phyloP scores from a whole-genome alignment of 2,113 vertebrate genomes.

The Aptenodytes patagonicus region DNA sequence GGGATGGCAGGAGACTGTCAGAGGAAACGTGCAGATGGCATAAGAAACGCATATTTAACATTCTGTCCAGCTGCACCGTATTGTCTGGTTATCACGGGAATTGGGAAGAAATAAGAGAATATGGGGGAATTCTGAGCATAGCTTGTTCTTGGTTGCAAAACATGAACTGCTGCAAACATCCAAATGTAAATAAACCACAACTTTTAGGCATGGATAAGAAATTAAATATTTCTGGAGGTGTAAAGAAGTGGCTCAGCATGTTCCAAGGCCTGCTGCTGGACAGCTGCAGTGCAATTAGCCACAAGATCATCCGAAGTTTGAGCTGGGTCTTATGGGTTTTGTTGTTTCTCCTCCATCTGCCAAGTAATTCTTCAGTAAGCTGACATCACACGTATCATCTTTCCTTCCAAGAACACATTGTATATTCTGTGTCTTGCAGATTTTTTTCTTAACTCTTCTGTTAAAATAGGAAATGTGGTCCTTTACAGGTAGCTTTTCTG shows the following conservation, averaged over 20 bases:
- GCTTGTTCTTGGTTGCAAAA: neutral
- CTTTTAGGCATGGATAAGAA: neutral
- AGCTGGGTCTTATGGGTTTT: neutral
- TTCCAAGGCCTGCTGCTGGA: slow-evolving; percentile 1
- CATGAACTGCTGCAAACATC: neutral
- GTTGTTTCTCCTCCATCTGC: slow-evolving; percentile 33
- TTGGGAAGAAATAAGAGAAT: neutral
- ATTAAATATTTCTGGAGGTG: neutral
- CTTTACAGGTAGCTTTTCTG: neutral
- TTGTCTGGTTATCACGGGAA: neutral
- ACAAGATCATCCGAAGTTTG: neutral
- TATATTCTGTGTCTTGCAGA: neutral
- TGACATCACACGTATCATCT: slow-evolving; percentile 28
- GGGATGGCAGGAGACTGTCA: neutral
- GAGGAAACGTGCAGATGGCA: neutral
- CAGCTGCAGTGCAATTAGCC: slow-evolving; percentile 48
- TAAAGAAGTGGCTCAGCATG: neutral
- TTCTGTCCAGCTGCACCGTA: neutral
- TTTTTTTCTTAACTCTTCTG: neutral
- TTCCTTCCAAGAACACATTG: neutral
- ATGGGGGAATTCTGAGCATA: neutral
- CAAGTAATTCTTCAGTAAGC: slow-evolving; percentile 49
- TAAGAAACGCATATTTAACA: neutral
- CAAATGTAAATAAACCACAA: neutral
- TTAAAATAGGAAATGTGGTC: neutral